A percentile compares a stretch with the other conserved stretches of the same genome.
Evolutionary conservation across 2,888 invertebrate genomes (phyloP).

Genomic region (Tiphia femorata): DNA sequence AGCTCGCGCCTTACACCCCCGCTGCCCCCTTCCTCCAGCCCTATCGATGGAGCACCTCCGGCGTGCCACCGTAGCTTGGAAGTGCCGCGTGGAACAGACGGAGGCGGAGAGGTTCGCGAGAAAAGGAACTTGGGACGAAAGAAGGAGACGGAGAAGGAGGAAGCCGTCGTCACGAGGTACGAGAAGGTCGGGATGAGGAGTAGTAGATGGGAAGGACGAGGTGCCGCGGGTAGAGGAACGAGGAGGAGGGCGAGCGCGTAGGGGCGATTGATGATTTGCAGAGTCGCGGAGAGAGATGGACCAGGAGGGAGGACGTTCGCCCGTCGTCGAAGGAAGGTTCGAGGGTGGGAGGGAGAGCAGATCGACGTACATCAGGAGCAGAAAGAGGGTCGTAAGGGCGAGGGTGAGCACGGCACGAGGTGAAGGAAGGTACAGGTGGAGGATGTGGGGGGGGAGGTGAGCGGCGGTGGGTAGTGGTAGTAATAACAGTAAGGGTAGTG

Average conservation of each 20-base stretch:
- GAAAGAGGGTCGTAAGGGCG: constrained; percentile 3
- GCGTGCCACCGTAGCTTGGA: too few relatives aligned
- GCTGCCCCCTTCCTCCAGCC: too few relatives aligned
- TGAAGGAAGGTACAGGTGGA: background rate
- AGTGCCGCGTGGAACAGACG: background rate
- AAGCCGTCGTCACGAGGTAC: too few relatives aligned
- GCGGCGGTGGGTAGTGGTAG: background rate
- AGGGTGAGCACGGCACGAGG: background rate
- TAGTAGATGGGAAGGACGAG: background rate
- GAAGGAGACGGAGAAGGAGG: background rate
- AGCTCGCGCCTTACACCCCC: constrained; percentile 13
- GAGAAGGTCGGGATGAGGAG: background rate
- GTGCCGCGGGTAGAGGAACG: background rate
- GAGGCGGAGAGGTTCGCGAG: background rate
- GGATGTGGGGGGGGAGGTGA: background rate
- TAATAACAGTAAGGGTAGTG: too few relatives aligned
- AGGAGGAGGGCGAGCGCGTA: background rate
- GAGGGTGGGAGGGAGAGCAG: too few relatives aligned
- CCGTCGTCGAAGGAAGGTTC: too few relatives aligned
- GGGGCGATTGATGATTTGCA: constrained; percentile 24
- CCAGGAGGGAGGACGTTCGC: background rate
- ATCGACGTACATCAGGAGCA: constrained; percentile 1
- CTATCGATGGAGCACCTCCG: too few relatives aligned
- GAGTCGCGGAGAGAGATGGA: constrained; percentile 4
- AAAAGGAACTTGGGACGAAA: background rate